Percentiles rank a stretch among this genome's conserved stretches.
These are phyloP conservation scores for Muntiacus muntjak DNA, from an alignment of 2,113 vertebrate genomes.

Conservation along the genomic window DNA sequence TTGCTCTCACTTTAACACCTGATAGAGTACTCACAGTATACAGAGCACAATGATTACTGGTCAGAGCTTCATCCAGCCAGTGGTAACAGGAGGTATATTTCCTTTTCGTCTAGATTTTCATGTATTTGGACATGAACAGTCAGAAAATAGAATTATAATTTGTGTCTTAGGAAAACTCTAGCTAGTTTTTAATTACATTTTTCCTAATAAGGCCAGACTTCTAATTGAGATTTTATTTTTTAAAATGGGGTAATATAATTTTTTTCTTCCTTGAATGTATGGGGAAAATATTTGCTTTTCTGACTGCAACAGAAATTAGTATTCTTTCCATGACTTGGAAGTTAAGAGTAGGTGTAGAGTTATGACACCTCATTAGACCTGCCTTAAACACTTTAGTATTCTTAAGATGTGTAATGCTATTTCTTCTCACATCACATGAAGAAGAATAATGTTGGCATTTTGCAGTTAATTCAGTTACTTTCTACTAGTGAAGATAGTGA, in stretches of 20 bases:
- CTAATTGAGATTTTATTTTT: neutral
- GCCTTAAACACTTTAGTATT: slow-evolving; percentile 72
- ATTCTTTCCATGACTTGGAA: neutral
- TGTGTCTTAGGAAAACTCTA: neutral
- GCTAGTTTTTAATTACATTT: neutral
- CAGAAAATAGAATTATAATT: neutral
- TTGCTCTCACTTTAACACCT: neutral
- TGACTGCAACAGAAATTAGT: neutral
- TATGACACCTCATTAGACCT: slow-evolving; percentile 62
- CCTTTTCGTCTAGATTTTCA: neutral
- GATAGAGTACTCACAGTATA: neutral
- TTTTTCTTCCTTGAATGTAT: neutral
- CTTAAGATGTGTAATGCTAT: slow-evolving; percentile 27
- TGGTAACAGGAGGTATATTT: neutral
- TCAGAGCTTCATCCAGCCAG: neutral
- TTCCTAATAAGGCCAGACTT: neutral
- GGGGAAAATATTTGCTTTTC: neutral
- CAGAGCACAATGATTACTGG: neutral
- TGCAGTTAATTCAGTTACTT: slow-evolving; percentile 77
- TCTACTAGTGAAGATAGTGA: slow-evolving; percentile 73
- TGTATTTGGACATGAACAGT: neutral
- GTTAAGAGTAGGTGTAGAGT: slow-evolving; percentile 32
- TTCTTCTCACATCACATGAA: slow-evolving; percentile 66
- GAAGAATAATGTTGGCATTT: slow-evolving; percentile 70
- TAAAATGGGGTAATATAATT: neutral